Base-by-base conservation (phyloP, 1,140 invertebrate species). In the Hirudo medicinalis region DNA sequence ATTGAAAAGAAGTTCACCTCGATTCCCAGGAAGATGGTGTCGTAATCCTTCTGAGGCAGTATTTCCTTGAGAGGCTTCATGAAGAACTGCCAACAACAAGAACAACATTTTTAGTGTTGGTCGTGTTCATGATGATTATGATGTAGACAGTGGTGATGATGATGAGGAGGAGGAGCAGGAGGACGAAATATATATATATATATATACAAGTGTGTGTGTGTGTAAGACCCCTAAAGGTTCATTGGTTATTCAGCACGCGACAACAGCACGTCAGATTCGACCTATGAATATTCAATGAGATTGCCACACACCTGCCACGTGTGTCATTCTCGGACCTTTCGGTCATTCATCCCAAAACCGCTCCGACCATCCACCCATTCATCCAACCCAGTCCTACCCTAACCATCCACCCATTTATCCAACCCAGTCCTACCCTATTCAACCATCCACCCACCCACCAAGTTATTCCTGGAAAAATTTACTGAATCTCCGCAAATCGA, bases 1-100 rank as follows among this genome's bases (percentile, higher is more conserved):
- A 54, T 54, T 53, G 19, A 70, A 22, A n/a, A 25, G 9, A 67
- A 27, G 77, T 81, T 83, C 82, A 92, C 90, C 83, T 91, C 89
- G 72, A 97, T 92, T 74, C 90, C 87, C 75, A 89, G 88, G 84
- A 97, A 97, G 75, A 96, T 91, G 40, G 86, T 84, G 72, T 87
- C 85, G 67, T 87, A 82, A 75, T 94, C 90, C 68, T 90, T 87
- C n/a, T 86, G 82, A 74, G 86, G 86, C 69, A 97, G 80, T 54
- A 87, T 80, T 57, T 84, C 83, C 71, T 86, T 86, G n/a, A 97
- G 82, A 17, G 80, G 78, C 69, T 77, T 78, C 71, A 81, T 80
- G 72, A 84, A 84, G 75, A 81, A 78, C 79, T 82, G 77, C 49
- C 0, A 49, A 49, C 43, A 49, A 49, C 43, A 49, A 11, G 3